Conservation (phyloP, 2,888 invertebrate genomes). For the Erebia ligea region DNA sequence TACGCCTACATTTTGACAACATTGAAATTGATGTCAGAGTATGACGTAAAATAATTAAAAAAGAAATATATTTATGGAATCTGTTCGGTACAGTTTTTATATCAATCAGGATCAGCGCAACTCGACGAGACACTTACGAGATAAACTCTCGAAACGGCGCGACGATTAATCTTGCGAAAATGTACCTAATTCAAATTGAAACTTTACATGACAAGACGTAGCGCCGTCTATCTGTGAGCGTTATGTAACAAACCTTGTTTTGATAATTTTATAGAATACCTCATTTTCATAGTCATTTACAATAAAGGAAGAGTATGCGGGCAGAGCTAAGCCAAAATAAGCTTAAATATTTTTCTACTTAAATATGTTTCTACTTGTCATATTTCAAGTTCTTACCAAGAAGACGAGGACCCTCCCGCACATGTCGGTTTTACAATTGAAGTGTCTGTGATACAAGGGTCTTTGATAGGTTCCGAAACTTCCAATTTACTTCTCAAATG, state of each 20-base stretch:
- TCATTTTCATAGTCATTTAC: too few species aligned
- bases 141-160: background rate
- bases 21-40: conserved; percentile 15
- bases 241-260: too few species aligned
- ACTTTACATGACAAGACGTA: too few species aligned
- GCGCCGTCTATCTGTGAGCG: too few species aligned
- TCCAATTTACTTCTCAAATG: conserved; percentile 53
- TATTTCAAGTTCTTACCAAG: conserved; percentile 48
- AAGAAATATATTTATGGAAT: background rate
- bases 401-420: conserved; percentile 54
- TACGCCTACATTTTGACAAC: conserved; percentile 5
- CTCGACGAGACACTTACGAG: background rate
- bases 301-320: too few species aligned
- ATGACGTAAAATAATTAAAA: background rate
- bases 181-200: too few species aligned
- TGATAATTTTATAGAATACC: too few species aligned
- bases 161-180: too few species aligned
- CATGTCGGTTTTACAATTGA: conserved; percentile 55
- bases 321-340: too few species aligned
- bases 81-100: background rate
- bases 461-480: conserved; percentile 45
- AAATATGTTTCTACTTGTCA: too few species aligned
- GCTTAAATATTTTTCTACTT: too few species aligned
- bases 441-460: conserved; percentile 49
- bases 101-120: background rate